These are phyloP conservation scores for Clanis bilineata DNA, from an alignment of 2,888 invertebrate species.

Conservation along the genomic window DNA sequence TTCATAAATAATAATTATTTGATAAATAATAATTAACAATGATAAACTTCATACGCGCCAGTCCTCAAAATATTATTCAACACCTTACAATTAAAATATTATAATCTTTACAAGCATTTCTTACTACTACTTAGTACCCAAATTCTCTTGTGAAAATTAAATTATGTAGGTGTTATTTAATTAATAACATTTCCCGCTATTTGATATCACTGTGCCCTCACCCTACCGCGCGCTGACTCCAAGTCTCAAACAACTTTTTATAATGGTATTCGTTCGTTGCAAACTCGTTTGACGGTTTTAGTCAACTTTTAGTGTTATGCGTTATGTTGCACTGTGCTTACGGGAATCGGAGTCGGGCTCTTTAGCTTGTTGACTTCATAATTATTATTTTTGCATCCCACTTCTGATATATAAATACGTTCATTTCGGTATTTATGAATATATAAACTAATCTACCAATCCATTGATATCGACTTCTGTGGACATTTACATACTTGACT, in stretches of 20 bases:
- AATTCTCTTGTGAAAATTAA: too few species aligned
- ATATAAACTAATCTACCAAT: background rate
- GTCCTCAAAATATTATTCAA: too few species aligned
- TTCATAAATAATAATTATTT: too few species aligned
- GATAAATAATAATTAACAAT: too few species aligned
- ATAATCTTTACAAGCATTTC: too few species aligned
- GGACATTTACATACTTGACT: background rate
- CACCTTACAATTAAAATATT: too few species aligned
- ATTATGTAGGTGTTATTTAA: too few species aligned
- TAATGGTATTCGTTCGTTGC: conserved; percentile 33
- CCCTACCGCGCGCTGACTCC: conserved; percentile 37
- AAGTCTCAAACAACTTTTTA: conserved; percentile 37
- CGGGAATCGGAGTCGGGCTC: conserved; percentile 45
- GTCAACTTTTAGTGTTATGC: conserved; percentile 25
- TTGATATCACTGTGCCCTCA: conserved; percentile 6
- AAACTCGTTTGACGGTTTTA: conserved; percentile 38
- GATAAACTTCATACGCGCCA: too few species aligned
- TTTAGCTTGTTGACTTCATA: conserved; percentile 16
- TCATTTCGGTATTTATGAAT: background rate
- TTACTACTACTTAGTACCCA: too few species aligned
- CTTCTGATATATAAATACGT: conserved; percentile 8
- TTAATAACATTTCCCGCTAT: background rate
- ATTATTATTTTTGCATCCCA: conserved; percentile 13
- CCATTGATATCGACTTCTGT: background rate
- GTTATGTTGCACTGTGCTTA: conserved; percentile 54